A percentile compares a stretch with the other conserved stretches of the same genome.
These are phyloP conservation scores for Volucella bombylans DNA, from an alignment of 2,888 invertebrate genomes.

Conservation along the genomic window DNA sequence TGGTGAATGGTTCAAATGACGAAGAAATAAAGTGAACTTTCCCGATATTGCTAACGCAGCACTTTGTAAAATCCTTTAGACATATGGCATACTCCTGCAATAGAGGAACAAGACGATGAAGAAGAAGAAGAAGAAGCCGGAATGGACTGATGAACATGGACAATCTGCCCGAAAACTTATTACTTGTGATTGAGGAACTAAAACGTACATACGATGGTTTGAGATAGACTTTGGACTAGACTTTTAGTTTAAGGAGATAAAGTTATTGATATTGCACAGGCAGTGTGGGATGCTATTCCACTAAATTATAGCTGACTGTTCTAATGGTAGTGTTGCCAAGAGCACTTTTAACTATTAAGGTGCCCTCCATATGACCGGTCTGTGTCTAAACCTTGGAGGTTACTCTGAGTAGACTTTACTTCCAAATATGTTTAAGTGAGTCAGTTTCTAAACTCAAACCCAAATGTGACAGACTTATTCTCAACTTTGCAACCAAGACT, in stretches of 20 bases:
- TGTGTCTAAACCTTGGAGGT: too few species aligned
- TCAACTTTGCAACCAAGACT: too few species aligned
- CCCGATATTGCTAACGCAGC: conserved; percentile 37
- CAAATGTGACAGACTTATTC: too few species aligned
- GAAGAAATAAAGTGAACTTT: conserved; percentile 55
- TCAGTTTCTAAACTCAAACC: too few species aligned
- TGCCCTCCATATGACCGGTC: too few species aligned
- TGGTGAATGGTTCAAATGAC: conserved; percentile 43
- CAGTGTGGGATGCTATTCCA: not conserved
- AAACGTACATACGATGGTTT: not conserved
- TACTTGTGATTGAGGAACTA: conserved; percentile 33
- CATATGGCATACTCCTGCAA: not conserved
- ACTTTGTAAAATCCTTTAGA: conserved; percentile 9
- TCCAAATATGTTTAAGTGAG: not conserved
- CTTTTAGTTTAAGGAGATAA: not conserved
- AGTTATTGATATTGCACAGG: conserved; percentile 3
- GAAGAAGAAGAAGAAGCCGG: conserved; percentile 4
- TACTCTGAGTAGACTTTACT: too few species aligned
- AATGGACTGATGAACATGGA: conserved; percentile 57
- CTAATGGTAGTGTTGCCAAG: conserved; percentile 7
- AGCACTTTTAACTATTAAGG: not conserved
- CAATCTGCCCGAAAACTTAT: conserved; percentile 58
- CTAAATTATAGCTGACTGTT: conserved; percentile 10
- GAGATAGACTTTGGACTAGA: too few species aligned
- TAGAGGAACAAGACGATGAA: not conserved